phyloP scores from a whole-genome alignment of 2,888 invertebrate species.

The Hetaerina titia region DNA sequence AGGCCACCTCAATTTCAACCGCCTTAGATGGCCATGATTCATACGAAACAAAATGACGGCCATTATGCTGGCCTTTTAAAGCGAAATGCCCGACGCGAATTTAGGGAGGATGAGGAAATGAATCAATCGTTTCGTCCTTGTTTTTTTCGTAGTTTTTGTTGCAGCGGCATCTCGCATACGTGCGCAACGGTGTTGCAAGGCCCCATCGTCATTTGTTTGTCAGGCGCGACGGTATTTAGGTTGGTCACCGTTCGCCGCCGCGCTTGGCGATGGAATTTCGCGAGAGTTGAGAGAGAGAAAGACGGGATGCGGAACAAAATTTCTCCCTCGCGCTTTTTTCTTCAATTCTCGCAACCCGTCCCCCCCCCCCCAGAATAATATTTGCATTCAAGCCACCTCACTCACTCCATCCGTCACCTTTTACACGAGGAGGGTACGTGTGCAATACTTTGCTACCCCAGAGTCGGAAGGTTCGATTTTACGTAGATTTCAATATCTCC shows the following conservation, averaged over 20 bases:
- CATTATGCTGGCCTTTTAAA: background rate
- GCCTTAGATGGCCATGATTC: conserved; percentile 20
- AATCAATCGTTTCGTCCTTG: conserved; percentile 1
- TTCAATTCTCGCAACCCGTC: background rate
- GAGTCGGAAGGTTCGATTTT: no score
- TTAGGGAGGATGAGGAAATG: background rate
- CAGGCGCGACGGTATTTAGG: background rate
- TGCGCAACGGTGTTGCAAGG: background rate
- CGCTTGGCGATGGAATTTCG: conserved; percentile 18
- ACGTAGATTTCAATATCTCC: no score
- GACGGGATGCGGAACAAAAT: background rate
- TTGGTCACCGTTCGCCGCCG: background rate
- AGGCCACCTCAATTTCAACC: background rate
- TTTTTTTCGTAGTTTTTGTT: background rate
- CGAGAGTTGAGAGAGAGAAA: background rate
- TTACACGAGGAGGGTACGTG: no score
- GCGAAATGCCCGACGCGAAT: background rate
- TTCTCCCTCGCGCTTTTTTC: background rate
- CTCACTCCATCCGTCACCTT: background rate
- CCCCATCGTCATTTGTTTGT: background rate
- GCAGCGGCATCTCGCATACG: background rate
- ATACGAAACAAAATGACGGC: conserved; percentile 4
- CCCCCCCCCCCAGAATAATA: background rate
- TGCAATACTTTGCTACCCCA: no score
- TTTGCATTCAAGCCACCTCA: background rate